These are phyloP conservation scores for Mellivora capensis DNA, from an alignment of 2,113 vertebrate species.

Conservation along the genomic window DNA sequence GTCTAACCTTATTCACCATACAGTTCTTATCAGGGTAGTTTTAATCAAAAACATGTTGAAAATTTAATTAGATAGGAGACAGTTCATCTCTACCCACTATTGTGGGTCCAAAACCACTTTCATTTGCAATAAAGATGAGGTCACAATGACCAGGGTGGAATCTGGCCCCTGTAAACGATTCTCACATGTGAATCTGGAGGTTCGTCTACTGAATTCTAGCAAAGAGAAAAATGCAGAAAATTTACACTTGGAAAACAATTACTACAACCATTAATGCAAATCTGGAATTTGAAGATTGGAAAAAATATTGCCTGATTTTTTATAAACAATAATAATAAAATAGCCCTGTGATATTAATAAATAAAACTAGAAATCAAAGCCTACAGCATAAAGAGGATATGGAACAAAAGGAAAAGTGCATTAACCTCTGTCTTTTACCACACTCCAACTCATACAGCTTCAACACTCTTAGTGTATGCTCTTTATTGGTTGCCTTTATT, in stretches of 20 bases:
- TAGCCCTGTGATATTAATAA: neutral
- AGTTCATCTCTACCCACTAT: slow-evolving; percentile 27
- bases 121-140: slow-evolving; percentile 51
- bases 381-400: neutral
- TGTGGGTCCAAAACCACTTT: slow-evolving; percentile 11
- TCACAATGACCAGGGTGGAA: neutral
- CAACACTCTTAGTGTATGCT: neutral
- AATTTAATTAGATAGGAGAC: slow-evolving; percentile 68
- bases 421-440: neutral
- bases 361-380: neutral
- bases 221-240: neutral
- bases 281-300: neutral
- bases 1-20: slow-evolving; percentile 37
- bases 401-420: neutral
- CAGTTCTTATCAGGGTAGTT: slow-evolving; percentile 56
- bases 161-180: neutral
- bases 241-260: neutral
- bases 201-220: neutral
- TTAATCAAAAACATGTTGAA: slow-evolving; percentile 57
- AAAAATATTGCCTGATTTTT: neutral
- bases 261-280: neutral
- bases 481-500: neutral
- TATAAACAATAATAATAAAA: neutral
- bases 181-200: neutral
- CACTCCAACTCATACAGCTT: neutral